Evolutionary conservation across 2,113 vertebrate genomes (phyloP).

Genomic region (Corydoras sp.): DNA sequence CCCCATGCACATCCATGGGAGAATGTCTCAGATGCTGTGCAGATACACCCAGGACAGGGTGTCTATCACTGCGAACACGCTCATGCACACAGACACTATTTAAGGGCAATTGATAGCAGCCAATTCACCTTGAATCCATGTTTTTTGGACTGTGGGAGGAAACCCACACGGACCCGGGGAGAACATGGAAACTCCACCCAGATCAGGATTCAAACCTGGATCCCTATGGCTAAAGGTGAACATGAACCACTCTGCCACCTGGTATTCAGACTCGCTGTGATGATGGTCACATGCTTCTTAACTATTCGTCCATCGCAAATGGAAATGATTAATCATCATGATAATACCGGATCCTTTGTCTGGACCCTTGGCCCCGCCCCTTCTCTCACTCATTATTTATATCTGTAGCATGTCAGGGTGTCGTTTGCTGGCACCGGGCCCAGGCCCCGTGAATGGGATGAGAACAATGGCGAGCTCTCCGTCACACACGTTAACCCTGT

Average conservation of each 20-base stretch:
- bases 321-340: constrained; percentile 19
- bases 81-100: no score
- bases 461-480: not conserved
- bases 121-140: no score
- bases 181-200: no score
- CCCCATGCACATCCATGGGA: no score
- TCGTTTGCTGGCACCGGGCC: constrained; percentile 1
- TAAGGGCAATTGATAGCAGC: no score
- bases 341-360: not conserved
- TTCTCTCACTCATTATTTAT: constrained; percentile 21
- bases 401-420: constrained; percentile 17
- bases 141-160: no score
- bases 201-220: no score
- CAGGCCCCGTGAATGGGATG: not conserved
- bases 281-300: not conserved
- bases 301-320: not conserved
- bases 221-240: no score
- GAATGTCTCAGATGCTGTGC: no score
- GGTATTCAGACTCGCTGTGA: not conserved
- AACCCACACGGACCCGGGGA: no score
- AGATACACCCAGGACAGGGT: no score
- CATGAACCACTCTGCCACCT: not conserved
- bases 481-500: not conserved
- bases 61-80: no score
- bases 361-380: not conserved